Conservation (phyloP, 1,140 invertebrate species). For the Meloidogyne chitwoodi region DNA sequence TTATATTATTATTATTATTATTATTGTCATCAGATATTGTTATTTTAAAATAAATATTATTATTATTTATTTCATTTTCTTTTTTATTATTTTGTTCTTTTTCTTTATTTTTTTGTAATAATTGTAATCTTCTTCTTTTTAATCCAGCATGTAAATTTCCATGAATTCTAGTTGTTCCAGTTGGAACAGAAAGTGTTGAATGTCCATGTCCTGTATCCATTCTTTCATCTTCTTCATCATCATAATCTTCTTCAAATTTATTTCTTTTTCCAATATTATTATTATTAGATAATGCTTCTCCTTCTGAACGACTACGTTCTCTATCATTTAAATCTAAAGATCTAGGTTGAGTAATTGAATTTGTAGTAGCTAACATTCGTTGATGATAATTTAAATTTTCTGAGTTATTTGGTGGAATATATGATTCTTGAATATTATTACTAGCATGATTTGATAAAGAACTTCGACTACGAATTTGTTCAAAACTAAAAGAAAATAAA, state of each 20-base stretch:
- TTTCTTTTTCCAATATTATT: neutral
- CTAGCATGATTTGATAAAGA: constrained; percentile 51
- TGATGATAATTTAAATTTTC: neutral
- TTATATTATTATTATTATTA: neutral
- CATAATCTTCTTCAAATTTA: constrained; percentile 5
- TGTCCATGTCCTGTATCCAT: constrained; percentile 8
- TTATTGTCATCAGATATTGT: neutral
- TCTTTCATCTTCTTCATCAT: constrained; percentile 4
- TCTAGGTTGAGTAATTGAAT: constrained; percentile 11
- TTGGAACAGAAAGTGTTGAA: neutral
- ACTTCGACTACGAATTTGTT: constrained; percentile 46
- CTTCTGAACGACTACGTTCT: constrained; percentile 55
- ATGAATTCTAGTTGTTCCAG: neutral
- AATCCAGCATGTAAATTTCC: constrained; percentile 16
- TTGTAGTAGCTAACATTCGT: neutral
- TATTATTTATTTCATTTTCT: neutral
- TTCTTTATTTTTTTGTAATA: constrained; percentile 21
- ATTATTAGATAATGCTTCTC: constrained; percentile 44
- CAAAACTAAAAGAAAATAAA: constrained; percentile 44
- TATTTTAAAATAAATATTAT: neutral
- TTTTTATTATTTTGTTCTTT: neutral
- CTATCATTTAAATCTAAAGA: constrained; percentile 20
- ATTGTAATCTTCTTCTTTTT: constrained; percentile 10
- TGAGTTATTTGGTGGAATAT: neutral
- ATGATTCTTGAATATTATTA: neutral